Conservation (phyloP, 2,888 invertebrate species). For the Pterobdella sp. region DNA sequence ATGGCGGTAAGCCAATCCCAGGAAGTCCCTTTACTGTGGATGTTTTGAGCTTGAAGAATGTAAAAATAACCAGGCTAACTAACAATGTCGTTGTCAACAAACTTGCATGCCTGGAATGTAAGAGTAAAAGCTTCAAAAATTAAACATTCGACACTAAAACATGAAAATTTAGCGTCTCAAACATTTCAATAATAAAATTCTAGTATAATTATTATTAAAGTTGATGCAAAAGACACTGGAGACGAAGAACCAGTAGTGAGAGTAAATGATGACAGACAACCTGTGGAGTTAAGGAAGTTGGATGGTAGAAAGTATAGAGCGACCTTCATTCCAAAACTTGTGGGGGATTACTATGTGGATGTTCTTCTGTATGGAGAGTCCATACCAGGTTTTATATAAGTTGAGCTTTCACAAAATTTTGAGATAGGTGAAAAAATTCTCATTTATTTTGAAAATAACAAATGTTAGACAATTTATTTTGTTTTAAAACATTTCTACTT, state of each 20-base stretch:
- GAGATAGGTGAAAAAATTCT: not conserved
- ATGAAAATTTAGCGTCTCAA: too few species aligned
- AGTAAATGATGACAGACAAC: slow-evolving; percentile 91
- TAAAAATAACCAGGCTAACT: slow-evolving; percentile 78
- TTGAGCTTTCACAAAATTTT: not conserved
- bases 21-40: slow-evolving; percentile 57
- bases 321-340: slow-evolving; percentile 65
- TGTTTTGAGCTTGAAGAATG: slow-evolving; percentile 62
- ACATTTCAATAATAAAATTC: too few species aligned
- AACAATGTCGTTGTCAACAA: slow-evolving; percentile 63
- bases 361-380: slow-evolving; percentile 33
- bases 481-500: too few species aligned
- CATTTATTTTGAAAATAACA: too few species aligned
- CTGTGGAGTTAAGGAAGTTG: slow-evolving; percentile 53
- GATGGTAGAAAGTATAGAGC: slow-evolving; percentile 93
- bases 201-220: too few species aligned
- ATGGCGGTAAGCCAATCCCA: slow-evolving; percentile 49
- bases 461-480: too few species aligned
- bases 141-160: too few species aligned
- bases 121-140: too few species aligned
- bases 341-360: slow-evolving; percentile 30
- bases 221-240: slow-evolving; percentile 95
- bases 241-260: slow-evolving; percentile 96
- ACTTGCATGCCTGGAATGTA: slow-evolving; percentile 91
- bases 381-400: slow-evolving; percentile 34